phyloP scores from a whole-genome alignment of 2,113 vertebrate species.

The Lichenostomus cassidix region DNA sequence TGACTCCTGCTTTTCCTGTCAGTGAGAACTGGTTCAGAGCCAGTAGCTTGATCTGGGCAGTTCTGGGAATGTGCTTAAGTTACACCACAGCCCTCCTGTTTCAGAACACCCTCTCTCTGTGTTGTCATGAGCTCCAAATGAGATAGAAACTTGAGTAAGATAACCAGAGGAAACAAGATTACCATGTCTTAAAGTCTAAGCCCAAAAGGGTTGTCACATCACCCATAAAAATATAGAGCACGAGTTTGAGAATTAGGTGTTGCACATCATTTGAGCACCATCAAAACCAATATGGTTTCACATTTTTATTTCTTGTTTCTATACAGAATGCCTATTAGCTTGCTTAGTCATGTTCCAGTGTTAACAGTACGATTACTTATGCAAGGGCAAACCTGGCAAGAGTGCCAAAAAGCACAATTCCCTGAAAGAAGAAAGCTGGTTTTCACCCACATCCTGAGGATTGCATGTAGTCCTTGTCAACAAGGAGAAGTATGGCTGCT shows the following conservation, averaged over 20 bases:
- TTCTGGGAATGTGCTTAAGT: background rate
- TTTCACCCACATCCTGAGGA: background rate
- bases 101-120: background rate
- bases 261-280: background rate
- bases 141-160: background rate
- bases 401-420: background rate
- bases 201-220: background rate
- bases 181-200: background rate
- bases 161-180: background rate
- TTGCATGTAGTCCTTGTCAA: background rate
- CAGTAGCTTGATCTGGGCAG: background rate
- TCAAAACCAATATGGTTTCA: background rate
- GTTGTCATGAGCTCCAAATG: accelerated
- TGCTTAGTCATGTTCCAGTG: background rate
- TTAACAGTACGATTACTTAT: background rate
- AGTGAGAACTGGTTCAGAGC: background rate
- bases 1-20: accelerated
- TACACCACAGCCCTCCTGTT: background rate
- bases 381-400: background rate
- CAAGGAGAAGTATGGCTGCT: background rate
- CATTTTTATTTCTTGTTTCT: background rate
- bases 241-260: background rate
- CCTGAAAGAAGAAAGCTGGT: background rate
- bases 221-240: background rate
- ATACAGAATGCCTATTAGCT: accelerated